Evolutionary conservation across 2,113 vertebrate species (phyloP), one percentile per base, ranked within the genome.

Genomic region (Pitta sordida): DNA sequence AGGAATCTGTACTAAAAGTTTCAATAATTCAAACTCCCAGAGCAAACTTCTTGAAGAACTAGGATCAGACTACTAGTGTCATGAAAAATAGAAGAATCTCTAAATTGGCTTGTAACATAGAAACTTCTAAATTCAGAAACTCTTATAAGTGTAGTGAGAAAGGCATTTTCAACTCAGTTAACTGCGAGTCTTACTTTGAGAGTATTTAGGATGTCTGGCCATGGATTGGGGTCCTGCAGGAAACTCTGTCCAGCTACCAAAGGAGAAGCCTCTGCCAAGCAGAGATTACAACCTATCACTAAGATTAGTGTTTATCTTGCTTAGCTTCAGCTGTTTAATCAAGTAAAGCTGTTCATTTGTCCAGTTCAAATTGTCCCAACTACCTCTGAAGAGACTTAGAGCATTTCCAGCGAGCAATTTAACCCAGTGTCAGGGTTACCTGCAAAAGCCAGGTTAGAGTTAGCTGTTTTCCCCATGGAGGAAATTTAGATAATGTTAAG

Each of bases 61-160:
- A 67, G 23, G 18, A 58, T 64, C n/a, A 16, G 20, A 37, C 32
- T 18, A 20, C 7, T 64, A 73, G 27, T 5, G 2, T 10, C 14
- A 56, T 2, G 9, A 69, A 70, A 86, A 51, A 1, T 15, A 36
- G 23, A 51, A 86, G 73, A 4, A 8, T 70, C 15, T 44, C 26
- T 13, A 44, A 14, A 26, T 2, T 10, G 21, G 4, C 30, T 46
- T 32, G 43, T n/a, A 67, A 63, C 0, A 0, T 3, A 32, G 22
- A 43, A 41, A 62, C 2, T 37, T 23, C 24, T 59, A 74, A 43
- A 63, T 5, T 7, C 37, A 71, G 32, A 55, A 44, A 41, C 10
- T 74, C 18, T 0, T 9, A 22, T 24, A 11, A 16, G 24, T 2
- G 20, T 10, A 18, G 15, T 2, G 9, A 84, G 21, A 82, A 68